These are phyloP conservation scores for Formica exsecta DNA, from an alignment of 1,140 invertebrate genomes.

Conservation along the genomic window DNA sequence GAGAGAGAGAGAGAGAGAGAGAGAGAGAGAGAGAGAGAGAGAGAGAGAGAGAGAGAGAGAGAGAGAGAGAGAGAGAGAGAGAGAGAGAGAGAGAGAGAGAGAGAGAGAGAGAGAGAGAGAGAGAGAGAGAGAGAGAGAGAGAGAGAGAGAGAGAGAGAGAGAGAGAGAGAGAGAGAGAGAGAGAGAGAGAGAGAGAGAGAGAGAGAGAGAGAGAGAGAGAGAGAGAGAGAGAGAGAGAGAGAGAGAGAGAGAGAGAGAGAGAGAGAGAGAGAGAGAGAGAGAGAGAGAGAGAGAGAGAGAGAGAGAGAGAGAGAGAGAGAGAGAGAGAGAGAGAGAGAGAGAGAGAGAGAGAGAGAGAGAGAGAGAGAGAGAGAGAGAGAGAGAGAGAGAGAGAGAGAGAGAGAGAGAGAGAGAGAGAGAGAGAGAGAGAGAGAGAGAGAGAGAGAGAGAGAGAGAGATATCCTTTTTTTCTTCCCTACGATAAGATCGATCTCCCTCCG, in stretches of 20 bases:
- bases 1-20: neutral
- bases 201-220: neutral
- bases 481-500: neutral
- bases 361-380: neutral
- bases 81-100: neutral
- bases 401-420: too few species aligned
- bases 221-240: neutral
- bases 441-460: neutral
- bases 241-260: neutral
- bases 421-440: too few species aligned
- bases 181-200: neutral
- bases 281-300: neutral
- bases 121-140: neutral
- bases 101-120: neutral
- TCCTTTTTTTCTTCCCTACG: neutral
- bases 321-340: neutral
- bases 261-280: neutral
- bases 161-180: neutral
- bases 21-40: neutral
- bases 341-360: neutral
- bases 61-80: neutral
- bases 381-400: neutral
- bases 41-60: neutral
- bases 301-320: neutral
- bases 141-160: neutral